Conservation (phyloP, 1,140 invertebrate genomes). For the Sinella curviseta region DNA sequence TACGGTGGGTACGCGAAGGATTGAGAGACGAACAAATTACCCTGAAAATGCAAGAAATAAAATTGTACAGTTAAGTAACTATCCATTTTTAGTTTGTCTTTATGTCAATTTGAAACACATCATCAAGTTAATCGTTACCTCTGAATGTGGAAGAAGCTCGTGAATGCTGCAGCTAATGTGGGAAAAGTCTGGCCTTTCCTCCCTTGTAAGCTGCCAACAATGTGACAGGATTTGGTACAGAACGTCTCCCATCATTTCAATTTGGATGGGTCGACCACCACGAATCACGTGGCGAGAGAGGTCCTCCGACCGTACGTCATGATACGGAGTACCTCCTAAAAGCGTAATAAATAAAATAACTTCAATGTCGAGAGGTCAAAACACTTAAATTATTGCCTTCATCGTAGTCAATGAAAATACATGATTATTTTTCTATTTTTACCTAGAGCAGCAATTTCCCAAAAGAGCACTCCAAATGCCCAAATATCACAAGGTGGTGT, state of each 20-base stretch:
- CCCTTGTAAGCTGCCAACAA: slow-evolving; percentile 79
- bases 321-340: slow-evolving; percentile 73
- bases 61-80: too few species aligned
- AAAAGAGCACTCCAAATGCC: slow-evolving; percentile 77
- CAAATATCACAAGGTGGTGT: slow-evolving; percentile 74
- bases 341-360: slow-evolving; percentile 1
- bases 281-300: slow-evolving; percentile 67
- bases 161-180: slow-evolving; percentile 44
- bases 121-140: slow-evolving; percentile 35
- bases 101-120: background rate
- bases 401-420: background rate
- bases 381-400: background rate
- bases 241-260: slow-evolving; percentile 68
- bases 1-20: slow-evolving; percentile 45
- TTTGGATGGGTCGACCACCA: slow-evolving; percentile 70
- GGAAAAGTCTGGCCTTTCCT: slow-evolving; percentile 71
- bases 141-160: slow-evolving; percentile 45
- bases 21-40: slow-evolving; percentile 42
- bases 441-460: slow-evolving; percentile 80
- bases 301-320: slow-evolving; percentile 65
- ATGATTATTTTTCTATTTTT: slow-evolving; percentile 17
- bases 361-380: background rate
- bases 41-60: slow-evolving; percentile 36
- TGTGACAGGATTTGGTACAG: slow-evolving; percentile 78
- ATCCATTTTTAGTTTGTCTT: too few species aligned